Evolutionary conservation across 2,888 invertebrate genomes (phyloP), one percentile per base, ranked within the genome.

Genomic region (Toxonevra muliebris): DNA sequence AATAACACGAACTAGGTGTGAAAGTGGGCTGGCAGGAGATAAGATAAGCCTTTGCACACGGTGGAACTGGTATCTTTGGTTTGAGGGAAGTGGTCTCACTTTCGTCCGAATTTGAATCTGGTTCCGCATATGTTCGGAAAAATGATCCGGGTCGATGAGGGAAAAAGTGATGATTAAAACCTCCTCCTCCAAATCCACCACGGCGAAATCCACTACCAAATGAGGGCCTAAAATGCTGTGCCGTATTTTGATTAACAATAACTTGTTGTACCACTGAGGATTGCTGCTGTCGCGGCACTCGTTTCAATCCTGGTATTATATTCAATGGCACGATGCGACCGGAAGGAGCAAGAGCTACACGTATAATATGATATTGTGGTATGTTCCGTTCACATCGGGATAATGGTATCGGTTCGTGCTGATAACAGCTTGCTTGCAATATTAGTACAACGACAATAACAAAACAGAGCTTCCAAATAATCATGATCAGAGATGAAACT

Each of bases 231-330:
- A 53, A 11, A 9, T 53, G 53, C 11, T 17, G 15, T 19, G 19
- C 53, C 5, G 20, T 53, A 1, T 53, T 53, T 11, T 53, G 53
- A 19, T 53, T 53, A 11, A 53, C 53, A n/a, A 53, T 12, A 5
- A 53, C 15, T 17, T 53, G 53, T 53, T 53, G 53, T 12, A 53
- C 53, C 20, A 53, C 53, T 11, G 53, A 19, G 17, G 53, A 53
- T 19, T 53, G 53, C 5, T 53, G 53, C 17, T 53, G 53, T 4
- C 53, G n/a, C 19, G 53, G 11, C 5, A 19, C 17, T 4, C 53
- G 53, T 12, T 11, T 19, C 19, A 53, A 19, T n/a, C 48, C 48
- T 15, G 5, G 17, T 12, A 19, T 53, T 7, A 12, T n/a, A 12
- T 19, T n/a, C 53, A 53, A 7, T 11, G 17, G 53, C 17, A 11